Percentiles rank a stretch among this genome's conserved stretches.
Conservation (phyloP, 1,140 invertebrate species). For the Drosophila busckii region DNA sequence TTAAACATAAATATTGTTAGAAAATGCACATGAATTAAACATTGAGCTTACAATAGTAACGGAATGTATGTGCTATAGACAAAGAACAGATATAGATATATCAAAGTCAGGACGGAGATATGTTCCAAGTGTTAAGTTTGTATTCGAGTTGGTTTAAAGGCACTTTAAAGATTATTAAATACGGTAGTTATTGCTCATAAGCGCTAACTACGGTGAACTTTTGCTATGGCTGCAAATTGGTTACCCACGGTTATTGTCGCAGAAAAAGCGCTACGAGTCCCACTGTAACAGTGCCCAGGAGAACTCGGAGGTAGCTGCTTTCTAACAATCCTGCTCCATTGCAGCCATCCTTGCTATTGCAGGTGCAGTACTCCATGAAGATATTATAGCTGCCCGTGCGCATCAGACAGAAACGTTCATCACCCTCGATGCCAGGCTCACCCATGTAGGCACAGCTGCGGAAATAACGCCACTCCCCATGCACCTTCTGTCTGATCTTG, state of each 20-base stretch:
- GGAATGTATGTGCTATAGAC: conserved; percentile 14
- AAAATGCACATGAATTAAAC: conserved; percentile 24
- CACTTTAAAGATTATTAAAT: conserved; percentile 36
- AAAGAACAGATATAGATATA: background rate
- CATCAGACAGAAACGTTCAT: conserved; percentile 94
- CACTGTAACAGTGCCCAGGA: conserved; percentile 97
- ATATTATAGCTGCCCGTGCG: conserved; percentile 95
- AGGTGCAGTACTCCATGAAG: conserved; percentile 95
- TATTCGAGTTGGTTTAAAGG: conserved; percentile 44
- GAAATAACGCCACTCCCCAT: conserved; percentile 94
- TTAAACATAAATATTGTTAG: conserved; percentile 32
- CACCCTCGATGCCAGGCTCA: conserved; percentile 92
- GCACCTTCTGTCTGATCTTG: conserved; percentile 95
- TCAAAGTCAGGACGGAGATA: conserved; percentile 37
- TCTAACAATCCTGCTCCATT: conserved; percentile 81
- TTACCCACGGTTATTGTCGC: conserved; percentile 26
- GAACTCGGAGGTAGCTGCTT: conserved; percentile 84
- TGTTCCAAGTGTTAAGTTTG: conserved; percentile 39
- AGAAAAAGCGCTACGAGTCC: conserved; percentile 86
- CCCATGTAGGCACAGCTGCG: conserved; percentile 93
- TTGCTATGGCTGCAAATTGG: conserved; percentile 2
- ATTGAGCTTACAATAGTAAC: conserved; percentile 23
- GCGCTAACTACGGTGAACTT: background rate
- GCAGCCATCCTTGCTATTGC: conserved; percentile 94
- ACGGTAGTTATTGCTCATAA: no score